phyloP scores from a whole-genome alignment of 2,888 invertebrate species.

The Dryocosmus kuriphilus region DNA sequence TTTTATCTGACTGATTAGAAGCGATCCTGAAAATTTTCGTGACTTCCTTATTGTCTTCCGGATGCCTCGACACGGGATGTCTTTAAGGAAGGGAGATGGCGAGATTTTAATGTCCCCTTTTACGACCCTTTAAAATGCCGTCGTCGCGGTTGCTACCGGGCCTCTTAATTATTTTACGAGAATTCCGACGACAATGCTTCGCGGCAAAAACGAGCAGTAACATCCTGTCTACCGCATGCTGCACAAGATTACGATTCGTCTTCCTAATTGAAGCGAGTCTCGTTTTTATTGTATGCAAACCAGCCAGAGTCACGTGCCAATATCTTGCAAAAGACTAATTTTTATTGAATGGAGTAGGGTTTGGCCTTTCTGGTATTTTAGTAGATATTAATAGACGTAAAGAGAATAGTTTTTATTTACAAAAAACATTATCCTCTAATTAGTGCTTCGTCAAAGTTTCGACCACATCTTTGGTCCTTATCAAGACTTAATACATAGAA shows the following conservation, averaged over 20 bases:
- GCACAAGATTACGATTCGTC: constrained; percentile 51
- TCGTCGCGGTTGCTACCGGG: constrained; percentile 68
- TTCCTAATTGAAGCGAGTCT: constrained; percentile 43
- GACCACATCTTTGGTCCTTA: too few relatives aligned
- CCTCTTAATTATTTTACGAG: constrained; percentile 77
- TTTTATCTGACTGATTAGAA: not conserved
- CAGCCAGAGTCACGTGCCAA: constrained; percentile 30
- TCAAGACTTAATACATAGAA: too few relatives aligned
- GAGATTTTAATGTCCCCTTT: constrained; percentile 75
- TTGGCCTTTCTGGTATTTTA: too few relatives aligned
- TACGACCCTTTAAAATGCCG: constrained; percentile 76
- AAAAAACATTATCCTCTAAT: too few relatives aligned
- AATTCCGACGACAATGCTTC: constrained; percentile 75
- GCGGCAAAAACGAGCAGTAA: constrained; percentile 73
- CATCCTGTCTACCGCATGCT: constrained; percentile 69
- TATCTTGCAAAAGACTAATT: not conserved
- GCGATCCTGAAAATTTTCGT: not conserved
- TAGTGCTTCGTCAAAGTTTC: too few relatives aligned
- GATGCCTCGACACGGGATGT: constrained; percentile 46
- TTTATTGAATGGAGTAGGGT: too few relatives aligned
- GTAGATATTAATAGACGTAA: too few relatives aligned
- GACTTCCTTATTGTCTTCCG: constrained; percentile 47
- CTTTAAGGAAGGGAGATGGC: constrained; percentile 62
- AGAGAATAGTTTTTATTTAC: too few relatives aligned
- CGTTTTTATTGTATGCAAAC: constrained; percentile 37